Conservation (phyloP, 2,113 vertebrate species). For the Boulengeromyrus knoepffleri region DNA sequence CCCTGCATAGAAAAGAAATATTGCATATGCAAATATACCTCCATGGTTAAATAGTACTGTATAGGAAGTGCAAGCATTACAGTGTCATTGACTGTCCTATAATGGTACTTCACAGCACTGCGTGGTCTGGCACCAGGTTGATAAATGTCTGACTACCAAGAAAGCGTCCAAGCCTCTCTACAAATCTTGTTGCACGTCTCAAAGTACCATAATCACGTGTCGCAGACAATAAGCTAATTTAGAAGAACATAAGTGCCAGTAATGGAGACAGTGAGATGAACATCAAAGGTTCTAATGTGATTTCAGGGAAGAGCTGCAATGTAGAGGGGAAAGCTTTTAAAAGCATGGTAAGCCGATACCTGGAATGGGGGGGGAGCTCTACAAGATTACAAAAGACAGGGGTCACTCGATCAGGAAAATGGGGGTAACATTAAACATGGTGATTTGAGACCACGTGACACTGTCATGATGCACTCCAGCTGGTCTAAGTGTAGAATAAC, state of each 20-base stretch:
- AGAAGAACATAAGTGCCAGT: constrained; percentile 35
- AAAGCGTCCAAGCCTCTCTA: constrained; percentile 27
- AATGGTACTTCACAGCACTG: constrained; percentile 32
- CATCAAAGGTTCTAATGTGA: constrained; percentile 32
- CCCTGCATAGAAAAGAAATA: background rate
- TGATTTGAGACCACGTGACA: background rate
- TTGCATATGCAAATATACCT: background rate
- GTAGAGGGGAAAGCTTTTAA: constrained; percentile 31
- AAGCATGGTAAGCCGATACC: constrained; percentile 26
- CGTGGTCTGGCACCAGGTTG: constrained; percentile 26
- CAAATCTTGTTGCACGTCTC: constrained; percentile 40
- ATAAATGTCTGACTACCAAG: constrained; percentile 34
- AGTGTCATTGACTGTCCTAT: constrained; percentile 18
- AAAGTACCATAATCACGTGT: constrained; percentile 38
- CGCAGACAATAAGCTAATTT: constrained; percentile 43
- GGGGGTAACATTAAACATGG: background rate
- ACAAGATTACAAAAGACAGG: background rate
- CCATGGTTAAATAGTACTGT: background rate
- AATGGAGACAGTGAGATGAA: constrained; percentile 41
- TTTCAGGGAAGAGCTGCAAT: constrained; percentile 30
- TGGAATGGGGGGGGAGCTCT: background rate
- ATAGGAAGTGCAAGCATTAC: background rate
- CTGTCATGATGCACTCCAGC: background rate
- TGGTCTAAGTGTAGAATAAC: background rate
- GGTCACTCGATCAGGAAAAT: background rate